Conservation (phyloP, 2,797 vertebrate species). For the Takifugu rubripes region DNA sequence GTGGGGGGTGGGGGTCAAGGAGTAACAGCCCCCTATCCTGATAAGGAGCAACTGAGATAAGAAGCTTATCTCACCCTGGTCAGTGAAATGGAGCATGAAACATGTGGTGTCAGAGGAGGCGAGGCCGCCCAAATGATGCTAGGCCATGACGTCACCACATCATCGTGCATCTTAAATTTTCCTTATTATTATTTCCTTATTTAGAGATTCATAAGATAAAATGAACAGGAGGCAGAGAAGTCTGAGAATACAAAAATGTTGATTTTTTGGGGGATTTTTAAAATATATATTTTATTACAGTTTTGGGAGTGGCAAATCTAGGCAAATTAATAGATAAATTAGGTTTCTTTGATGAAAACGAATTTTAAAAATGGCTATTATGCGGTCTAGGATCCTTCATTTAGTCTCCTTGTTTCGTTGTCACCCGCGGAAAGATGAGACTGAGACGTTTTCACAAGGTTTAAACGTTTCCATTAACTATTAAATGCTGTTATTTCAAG, state of each 20-base stretch:
- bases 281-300: too few relatives aligned
- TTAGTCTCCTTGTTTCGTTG: constrained; percentile 25
- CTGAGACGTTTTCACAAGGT: constrained; percentile 54
- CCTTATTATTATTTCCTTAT: constrained; percentile 51
- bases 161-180: constrained; percentile 52
- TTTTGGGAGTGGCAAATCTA: too few relatives aligned
- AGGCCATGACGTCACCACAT: constrained; percentile 60
- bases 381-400: not conserved
- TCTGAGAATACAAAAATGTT: too few relatives aligned
- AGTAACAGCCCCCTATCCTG: constrained; percentile 39
- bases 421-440: constrained; percentile 34
- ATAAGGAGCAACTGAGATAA: constrained; percentile 59
- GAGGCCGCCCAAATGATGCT: constrained; percentile 55
- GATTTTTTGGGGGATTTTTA: too few relatives aligned
- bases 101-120: constrained; percentile 63
- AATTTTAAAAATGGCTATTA: not conserved
- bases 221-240: not conserved
- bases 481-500: constrained; percentile 69
- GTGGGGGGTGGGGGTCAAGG: constrained; percentile 46
- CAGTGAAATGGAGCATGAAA: constrained; percentile 65
- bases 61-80: constrained; percentile 60
- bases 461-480: constrained; percentile 73
- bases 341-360: too few relatives aligned
- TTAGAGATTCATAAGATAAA: constrained; percentile 37
- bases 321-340: too few relatives aligned